Base-by-base conservation (phyloP, 2,888 invertebrate species). In the Arge pagana region DNA sequence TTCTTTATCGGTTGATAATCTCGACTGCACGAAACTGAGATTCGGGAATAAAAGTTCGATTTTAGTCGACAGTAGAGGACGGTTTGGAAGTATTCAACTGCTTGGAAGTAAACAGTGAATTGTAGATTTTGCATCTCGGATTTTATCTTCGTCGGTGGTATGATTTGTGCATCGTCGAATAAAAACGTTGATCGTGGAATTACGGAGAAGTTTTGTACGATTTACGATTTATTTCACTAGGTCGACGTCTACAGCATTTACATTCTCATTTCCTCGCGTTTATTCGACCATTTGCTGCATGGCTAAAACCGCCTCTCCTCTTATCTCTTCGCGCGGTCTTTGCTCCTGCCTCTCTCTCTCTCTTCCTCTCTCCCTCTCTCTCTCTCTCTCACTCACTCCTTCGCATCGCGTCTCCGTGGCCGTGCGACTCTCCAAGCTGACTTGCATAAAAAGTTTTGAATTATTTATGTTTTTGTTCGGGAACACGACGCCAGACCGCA, bases 401-500 rank as follows among this genome's bases (percentile, higher is more conserved):
- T 52, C 51, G 42, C 49, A 31, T 51, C 42, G 52, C 52, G 51
- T 45, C 48, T 51, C 43, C 56, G 56, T 54, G 53, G 53, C 48
- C 53, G 50, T 40, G 15, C 37, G 45, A 31, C 55, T 53, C 52
- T 48, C 50, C 42, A 41, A 49, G 55, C 48, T 50, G 52, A 54
- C 57, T 54, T 61, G 61, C 59, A 64, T 63, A 72, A 71, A 73
- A 72, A 73, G 64, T 66, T 66, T 65, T 72, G 72, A 75, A 75
- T 75, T 72, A 75, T 74, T 74, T 72, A 74, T 67, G 66, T 72
- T 74, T 71, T 70, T 70, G n/a, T n/a, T n/a, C n/a, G n/a, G n/a
- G n/a, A n/a, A n/a, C n/a, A n/a, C n/a, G n/a, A n/a, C n/a, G n/a
- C 59, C 61, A 54, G 51, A 55, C 60, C 64, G 57, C 65, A 64